Conservation (phyloP, 2,113 vertebrate genomes). For the Choloepus hoffmanni region DNA sequence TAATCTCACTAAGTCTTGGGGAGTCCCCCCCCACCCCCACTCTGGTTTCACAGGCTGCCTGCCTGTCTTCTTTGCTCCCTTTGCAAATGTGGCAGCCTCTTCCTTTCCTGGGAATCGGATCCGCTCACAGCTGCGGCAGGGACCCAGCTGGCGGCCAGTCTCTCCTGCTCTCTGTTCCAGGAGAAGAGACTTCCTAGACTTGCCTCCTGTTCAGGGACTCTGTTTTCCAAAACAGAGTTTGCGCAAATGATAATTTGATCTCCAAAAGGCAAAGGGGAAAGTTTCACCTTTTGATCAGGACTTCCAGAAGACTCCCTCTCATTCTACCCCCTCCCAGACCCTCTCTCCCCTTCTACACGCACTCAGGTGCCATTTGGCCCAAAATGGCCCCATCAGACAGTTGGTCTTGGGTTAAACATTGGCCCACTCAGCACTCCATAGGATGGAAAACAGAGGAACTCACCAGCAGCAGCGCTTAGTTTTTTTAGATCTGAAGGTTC, state of each 20-base stretch:
- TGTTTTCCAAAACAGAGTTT: slow-evolving; percentile 22
- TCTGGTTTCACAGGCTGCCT: not conserved
- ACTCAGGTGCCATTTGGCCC: not conserved
- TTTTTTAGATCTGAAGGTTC: not conserved
- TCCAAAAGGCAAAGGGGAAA: not conserved
- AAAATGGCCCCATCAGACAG: not conserved
- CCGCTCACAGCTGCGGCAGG: not conserved
- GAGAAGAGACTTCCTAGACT: slow-evolving; percentile 34
- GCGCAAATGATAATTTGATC: not conserved
- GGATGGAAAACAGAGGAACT: not conserved
- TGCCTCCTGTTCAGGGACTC: not conserved
- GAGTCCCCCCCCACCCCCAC: not conserved
- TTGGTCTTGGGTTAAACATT: not conserved
- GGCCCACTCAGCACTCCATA: not conserved
- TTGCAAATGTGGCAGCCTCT: slow-evolving; percentile 1
- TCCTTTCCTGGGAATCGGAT: slow-evolving; percentile 57
- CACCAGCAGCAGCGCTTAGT: not conserved
- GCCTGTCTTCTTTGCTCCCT: slow-evolving; percentile 1
- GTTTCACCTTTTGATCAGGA: too few relatives aligned
- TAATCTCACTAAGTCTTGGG: not conserved
- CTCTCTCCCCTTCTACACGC: not conserved
- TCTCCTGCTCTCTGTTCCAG: not conserved
- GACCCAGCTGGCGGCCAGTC: not conserved
- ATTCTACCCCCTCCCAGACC: not conserved
- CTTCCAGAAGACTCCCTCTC: not conserved